These are phyloP conservation scores for Drosophila mayaguana DNA, from an alignment of 2,888 invertebrate species.

Conservation along the genomic window DNA sequence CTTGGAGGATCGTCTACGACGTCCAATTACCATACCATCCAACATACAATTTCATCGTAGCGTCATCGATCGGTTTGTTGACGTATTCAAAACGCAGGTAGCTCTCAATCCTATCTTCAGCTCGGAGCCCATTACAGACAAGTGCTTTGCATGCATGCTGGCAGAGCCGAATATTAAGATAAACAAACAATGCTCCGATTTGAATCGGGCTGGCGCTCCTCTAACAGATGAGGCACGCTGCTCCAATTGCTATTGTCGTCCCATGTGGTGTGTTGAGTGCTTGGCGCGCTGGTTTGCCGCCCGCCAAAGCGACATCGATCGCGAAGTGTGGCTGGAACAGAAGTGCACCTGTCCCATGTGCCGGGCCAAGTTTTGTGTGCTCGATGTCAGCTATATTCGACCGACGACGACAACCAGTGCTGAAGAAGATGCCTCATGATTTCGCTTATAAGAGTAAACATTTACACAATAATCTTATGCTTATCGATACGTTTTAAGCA, in stretches of 20 bases:
- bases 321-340: conserved; percentile 91
- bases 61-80: conserved; percentile 93
- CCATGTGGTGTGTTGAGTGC: conserved; percentile 95
- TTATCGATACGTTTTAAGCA: conserved; percentile 63
- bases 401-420: conserved; percentile 10
- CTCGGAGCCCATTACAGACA: conserved; percentile 90
- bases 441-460: conserved; percentile 14
- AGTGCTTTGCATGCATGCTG: conserved; percentile 96
- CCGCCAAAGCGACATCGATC: conserved; percentile 89
- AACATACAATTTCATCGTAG: conserved; percentile 91
- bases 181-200: conserved; percentile 88
- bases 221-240: conserved; percentile 83
- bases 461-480: conserved; percentile 50
- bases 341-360: conserved; percentile 96
- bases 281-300: conserved; percentile 95
- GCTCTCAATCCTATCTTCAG: conserved; percentile 88
- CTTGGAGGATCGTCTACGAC: conserved; percentile 89
- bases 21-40: conserved; percentile 89
- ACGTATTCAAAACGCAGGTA: conserved; percentile 92
- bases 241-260: conserved; percentile 90
- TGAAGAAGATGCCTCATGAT: conserved; percentile 54
- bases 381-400: conserved; percentile 89
- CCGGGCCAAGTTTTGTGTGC: conserved; percentile 92
- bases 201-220: conserved; percentile 85
- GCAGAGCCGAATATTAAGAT: conserved; percentile 92